These are phyloP conservation scores for Dicerorhinus sumatrensis DNA, from an alignment of 2,113 vertebrate genomes.

Conservation along the genomic window DNA sequence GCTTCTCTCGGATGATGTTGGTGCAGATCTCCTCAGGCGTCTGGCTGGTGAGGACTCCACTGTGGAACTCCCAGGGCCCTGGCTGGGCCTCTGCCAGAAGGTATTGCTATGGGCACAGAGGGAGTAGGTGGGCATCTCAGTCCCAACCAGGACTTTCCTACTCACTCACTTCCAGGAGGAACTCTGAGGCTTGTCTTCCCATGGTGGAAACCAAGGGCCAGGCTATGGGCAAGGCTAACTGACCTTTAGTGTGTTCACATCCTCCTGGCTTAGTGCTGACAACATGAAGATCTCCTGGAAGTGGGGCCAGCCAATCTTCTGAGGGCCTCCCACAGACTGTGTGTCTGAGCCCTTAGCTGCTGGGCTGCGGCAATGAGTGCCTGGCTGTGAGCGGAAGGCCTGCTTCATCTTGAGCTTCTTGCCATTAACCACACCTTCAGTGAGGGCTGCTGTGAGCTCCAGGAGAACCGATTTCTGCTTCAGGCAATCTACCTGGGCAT, in stretches of 20 bases:
- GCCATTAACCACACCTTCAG: conserved; percentile 93
- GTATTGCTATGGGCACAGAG: conserved; percentile 88
- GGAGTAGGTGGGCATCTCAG: not conserved
- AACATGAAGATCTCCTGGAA: conserved; percentile 98
- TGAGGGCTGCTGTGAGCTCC: conserved; percentile 89
- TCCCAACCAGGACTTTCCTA: not conserved
- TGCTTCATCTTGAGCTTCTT: conserved; percentile 90
- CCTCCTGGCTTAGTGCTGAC: conserved; percentile 90
- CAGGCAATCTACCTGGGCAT: conserved; percentile 92
- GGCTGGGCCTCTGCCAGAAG: conserved; percentile 92
- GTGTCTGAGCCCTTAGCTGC: not conserved
- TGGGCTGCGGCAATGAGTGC: not conserved
- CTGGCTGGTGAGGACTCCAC: conserved; percentile 94
- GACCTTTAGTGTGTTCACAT: conserved; percentile 95
- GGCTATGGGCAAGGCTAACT: not conserved
- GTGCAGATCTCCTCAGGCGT: conserved; percentile 92
- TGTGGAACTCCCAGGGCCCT: conserved; percentile 95
- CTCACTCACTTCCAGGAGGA: not conserved
- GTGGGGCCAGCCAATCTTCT: conserved; percentile 91
- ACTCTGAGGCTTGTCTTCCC: conserved; percentile 37
- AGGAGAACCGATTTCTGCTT: conserved; percentile 91
- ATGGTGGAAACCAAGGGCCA: not conserved
- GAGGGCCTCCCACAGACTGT: conserved; percentile 69
- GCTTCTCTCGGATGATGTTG: conserved; percentile 93
- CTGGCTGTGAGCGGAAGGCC: conserved; percentile 83